A percentile compares a stretch with the other conserved stretches of the same genome.
Evolutionary conservation across 2,888 invertebrate genomes (phyloP).

Genomic region (Apotomis turbidana): DNA sequence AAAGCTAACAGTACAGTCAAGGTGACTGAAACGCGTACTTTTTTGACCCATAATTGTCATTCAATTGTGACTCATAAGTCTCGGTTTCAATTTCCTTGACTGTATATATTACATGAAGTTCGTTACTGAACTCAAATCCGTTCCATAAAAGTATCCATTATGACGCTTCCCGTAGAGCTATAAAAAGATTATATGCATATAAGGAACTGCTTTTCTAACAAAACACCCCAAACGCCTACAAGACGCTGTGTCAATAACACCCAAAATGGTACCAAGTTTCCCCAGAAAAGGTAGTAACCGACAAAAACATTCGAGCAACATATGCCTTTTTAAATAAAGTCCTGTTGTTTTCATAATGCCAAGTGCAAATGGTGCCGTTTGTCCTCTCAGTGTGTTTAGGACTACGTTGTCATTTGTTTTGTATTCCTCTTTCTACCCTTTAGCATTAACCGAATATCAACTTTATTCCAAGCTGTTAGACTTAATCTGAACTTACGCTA

Average conservation of each 20-base stretch:
- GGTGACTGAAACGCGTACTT: too few relatives aligned
- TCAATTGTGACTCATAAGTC: too few relatives aligned
- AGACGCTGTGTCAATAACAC: conserved; percentile 8
- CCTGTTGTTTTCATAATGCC: conserved; percentile 32
- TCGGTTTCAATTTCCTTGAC: too few relatives aligned
- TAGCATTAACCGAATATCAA: not conserved
- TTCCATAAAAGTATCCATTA: too few relatives aligned
- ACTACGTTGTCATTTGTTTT: conserved; percentile 15
- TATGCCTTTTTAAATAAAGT: not conserved
- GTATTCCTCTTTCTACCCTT: not conserved
- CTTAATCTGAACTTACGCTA: not conserved
- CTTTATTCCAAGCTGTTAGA: not conserved
- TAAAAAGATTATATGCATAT: not conserved
- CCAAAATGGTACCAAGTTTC: conserved; percentile 2
- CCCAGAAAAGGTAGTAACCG: not conserved
- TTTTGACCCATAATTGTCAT: too few relatives aligned
- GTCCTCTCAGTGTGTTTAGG: conserved; percentile 33
- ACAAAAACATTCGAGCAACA: not conserved
- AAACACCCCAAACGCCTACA: not conserved
- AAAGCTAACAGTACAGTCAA: too few relatives aligned
- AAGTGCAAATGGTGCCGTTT: conserved; percentile 36
- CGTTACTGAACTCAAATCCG: too few relatives aligned
- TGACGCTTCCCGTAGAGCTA: too few relatives aligned
- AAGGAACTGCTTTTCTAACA: not conserved
- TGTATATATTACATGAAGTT: too few relatives aligned